Evolutionary conservation across 2,797 vertebrate species (phyloP), one percentile per base, ranked within the genome.

Genomic region (Ficedula albicollis): DNA sequence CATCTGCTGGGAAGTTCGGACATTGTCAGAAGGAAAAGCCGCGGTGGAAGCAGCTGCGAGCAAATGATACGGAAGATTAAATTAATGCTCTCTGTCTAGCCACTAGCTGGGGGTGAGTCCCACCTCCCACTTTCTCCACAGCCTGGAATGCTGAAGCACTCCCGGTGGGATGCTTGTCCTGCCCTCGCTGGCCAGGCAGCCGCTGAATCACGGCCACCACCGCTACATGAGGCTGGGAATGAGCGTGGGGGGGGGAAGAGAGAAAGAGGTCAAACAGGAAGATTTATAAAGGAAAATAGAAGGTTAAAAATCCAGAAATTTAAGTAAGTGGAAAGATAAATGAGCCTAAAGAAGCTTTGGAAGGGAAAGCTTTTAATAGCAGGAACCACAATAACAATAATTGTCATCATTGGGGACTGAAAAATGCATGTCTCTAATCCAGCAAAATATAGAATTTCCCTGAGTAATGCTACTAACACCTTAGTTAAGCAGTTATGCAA

Each of bases 1-100:
- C 98, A 98, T 97, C 98, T 98, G 97, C 97, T 97, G 98, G 98
- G 93, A 59, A 58, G 54, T 75, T 58, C 44, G 39, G 91, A 86
- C 93, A 96, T 86, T 91, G 89, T 93, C 89, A 44, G 41, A 34
- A 59, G 89, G 90, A 95, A 21, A 69, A 58, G 48, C 38, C 3
- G 91, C 29, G 39, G 46, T 39, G 74, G 73, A 90, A 96, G 82
- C 83, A 89, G 81, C 83, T 82, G 86, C 32, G 68, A 79, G 54
- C 30, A 64, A 91, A 86, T 51, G 58, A 48, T 34, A 48, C 0
- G 5, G 89, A 88, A 86, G 89, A 74, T 91, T 77, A 91, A 87
- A 88, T 89, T 88, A 89, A 64, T 8, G 3, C 58, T 72, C 25
- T 36, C 4, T 4, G 10, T 49, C 85, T 82, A 80, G 86, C 64